Evolutionary conservation across 2,888 invertebrate genomes (phyloP).

Genomic region (Euspilapteryx auroguttella): DNA sequence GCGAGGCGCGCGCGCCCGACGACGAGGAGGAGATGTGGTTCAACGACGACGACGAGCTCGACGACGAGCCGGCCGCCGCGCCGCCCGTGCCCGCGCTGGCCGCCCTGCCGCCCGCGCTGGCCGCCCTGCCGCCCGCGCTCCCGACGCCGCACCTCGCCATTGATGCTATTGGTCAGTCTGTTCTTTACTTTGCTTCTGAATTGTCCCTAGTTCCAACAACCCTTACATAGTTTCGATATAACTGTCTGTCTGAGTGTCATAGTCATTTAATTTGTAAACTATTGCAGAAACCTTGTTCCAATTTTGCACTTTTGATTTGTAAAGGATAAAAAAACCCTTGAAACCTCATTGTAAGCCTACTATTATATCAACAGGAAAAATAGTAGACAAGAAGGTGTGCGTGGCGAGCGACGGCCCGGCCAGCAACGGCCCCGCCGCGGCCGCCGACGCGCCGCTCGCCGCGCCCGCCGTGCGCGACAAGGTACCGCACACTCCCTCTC

Average conservation of each 20-base stretch:
- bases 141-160: constrained; percentile 43
- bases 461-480: constrained; percentile 57
- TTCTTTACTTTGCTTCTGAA: no score
- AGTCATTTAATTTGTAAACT: no score
- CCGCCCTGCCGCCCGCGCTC: constrained; percentile 15
- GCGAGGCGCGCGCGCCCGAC: constrained; percentile 91
- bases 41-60: constrained; percentile 93
- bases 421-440: constrained; percentile 44
- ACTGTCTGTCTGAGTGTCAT: no score
- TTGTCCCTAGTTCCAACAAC: no score
- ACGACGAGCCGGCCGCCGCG: no score
- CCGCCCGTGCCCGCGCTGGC: constrained; percentile 50
- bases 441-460: constrained; percentile 56
- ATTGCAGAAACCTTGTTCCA: no score
- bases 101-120: constrained; percentile 9
- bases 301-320: no score
- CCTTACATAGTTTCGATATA: no score
- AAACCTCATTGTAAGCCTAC: not conserved
- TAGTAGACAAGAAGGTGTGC: constrained; percentile 67
- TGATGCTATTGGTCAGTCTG: constrained; percentile 13
- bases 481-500: constrained; percentile 49
- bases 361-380: constrained; percentile 55
- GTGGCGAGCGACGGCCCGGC: constrained; percentile 32
- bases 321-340: not conserved
- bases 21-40: constrained; percentile 99